Percentiles rank a stretch among this genome's conserved stretches.
These are phyloP conservation scores for Cotesia glomerata DNA, from an alignment of 1,140 invertebrate species.

Conservation along the genomic window DNA sequence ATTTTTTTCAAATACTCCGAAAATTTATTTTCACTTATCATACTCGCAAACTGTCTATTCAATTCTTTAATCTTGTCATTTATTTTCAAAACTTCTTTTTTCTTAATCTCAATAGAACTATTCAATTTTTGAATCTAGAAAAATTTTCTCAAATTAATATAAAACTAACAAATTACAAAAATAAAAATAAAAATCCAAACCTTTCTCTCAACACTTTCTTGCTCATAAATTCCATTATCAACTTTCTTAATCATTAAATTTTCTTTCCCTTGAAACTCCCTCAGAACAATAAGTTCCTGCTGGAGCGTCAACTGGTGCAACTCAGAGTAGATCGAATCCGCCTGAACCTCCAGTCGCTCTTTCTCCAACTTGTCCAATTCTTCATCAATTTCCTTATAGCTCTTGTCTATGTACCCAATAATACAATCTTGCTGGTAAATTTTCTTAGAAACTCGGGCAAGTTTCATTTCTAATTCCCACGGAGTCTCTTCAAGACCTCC, in stretches of 20 bases:
- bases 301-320: conserved; percentile 76
- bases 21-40: conserved; percentile 75
- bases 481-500: conserved; percentile 40
- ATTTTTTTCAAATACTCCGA: conserved; percentile 76
- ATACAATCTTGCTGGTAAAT: conserved; percentile 71
- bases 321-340: conserved; percentile 70
- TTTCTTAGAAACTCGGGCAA: conserved; percentile 48
- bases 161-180: neutral
- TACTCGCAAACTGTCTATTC: conserved; percentile 65
- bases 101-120: conserved; percentile 39
- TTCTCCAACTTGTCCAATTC: conserved; percentile 68
- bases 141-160: conserved; percentile 7
- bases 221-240: conserved; percentile 38
- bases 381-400: conserved; percentile 72
- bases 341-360: conserved; percentile 69
- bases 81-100: conserved; percentile 56
- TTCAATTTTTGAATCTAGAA: conserved; percentile 36
- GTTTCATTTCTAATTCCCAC: conserved; percentile 55
- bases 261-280: conserved; percentile 77
- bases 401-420: conserved; percentile 65
- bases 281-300: conserved; percentile 79
- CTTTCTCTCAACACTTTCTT: neutral
- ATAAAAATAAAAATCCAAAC: conserved; percentile 26
- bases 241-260: conserved; percentile 69
- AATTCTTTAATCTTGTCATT: conserved; percentile 67